These are phyloP conservation scores for Podarcis raffonei DNA, from an alignment of 2,113 vertebrate species.

Conservation along the genomic window DNA sequence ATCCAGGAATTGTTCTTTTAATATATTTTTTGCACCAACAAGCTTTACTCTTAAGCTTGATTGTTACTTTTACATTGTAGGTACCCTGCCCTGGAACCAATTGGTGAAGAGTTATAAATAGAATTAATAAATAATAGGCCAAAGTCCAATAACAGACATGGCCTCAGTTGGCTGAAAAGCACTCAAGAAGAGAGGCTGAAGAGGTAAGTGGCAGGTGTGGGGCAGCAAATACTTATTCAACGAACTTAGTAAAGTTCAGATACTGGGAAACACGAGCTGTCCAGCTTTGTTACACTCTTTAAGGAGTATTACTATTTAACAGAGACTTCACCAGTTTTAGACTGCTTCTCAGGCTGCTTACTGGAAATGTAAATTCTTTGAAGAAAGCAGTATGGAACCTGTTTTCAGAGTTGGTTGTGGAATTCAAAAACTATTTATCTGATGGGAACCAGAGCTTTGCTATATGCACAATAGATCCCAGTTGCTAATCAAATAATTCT, in stretches of 20 bases:
- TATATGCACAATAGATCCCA: neutral
- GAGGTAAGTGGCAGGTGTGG: neutral
- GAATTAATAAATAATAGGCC: too few species aligned
- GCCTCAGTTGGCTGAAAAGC: neutral
- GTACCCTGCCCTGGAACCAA: too few species aligned
- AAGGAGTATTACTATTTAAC: neutral
- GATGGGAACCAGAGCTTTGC: neutral
- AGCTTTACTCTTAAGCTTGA: neutral
- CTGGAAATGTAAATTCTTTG: neutral
- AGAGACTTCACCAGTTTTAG: neutral
- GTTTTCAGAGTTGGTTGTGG: constrained; percentile 11
- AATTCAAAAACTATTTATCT: neutral
- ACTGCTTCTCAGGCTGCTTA: neutral
- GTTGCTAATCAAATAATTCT: neutral
- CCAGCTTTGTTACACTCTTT: constrained; percentile 20
- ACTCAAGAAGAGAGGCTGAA: neutral
- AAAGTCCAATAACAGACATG: too few species aligned
- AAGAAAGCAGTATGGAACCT: neutral
- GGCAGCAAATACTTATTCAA: constrained; percentile 20
- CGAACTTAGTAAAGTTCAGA: constrained; percentile 28
- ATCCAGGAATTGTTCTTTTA: too few species aligned
- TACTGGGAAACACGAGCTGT: neutral
- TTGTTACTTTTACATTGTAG: too few species aligned
- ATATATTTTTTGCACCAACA: neutral
- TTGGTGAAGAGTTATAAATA: too few species aligned